Base-by-base conservation (phyloP, 2,797 vertebrate species). In the Echiichthys vipera region DNA sequence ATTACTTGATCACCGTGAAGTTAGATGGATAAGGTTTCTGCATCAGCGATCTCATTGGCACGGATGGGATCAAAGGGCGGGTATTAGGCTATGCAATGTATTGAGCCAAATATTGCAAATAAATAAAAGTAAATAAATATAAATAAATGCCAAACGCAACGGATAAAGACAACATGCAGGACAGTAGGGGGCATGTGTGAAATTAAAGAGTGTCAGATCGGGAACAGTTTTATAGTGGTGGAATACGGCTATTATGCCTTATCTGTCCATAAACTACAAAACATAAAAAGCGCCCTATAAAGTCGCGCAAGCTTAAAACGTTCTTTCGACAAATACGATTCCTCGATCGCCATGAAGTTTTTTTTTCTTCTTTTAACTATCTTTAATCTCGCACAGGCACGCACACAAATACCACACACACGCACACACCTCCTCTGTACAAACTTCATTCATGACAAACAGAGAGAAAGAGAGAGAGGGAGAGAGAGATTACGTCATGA, bases 391-490 rank as follows among this genome's bases (percentile, higher is more conserved):
- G 9, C 58, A 58, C 49, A 39, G 46, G 11, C 51, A 17, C 54
- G 17, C 51, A 18, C 42, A 8, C 55, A 22, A 63, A 22, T 58
- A 27, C 51, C 64, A 59, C 54, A 12, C 71, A 27, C 34, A 20
- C 56, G 34, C 82, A 53, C 74, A 45, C 80, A 58, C 55, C 22
- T 64, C 63, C 59, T 50, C 47, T 22, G 63, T 8, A 15, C 62
- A 65, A 78, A 88, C 77, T 91, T 92, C 89, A 91, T 91, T 91
- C 88, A 90, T 83, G 70, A 69, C 61, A 80, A 55, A 59, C 42
- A 75, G 70, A 45, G 71, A 42, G 53, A 32, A 53, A n/a, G 68
- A 27, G 45, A 53, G 22, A 20, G 45, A 42, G 29, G 13, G 51
- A 17, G 79, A 27, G 74, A 14, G 61, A 4, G 46, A 9, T 80